Evolutionary conservation across 2,797 vertebrate genomes (phyloP).

Genomic region (Falco peregrinus): DNA sequence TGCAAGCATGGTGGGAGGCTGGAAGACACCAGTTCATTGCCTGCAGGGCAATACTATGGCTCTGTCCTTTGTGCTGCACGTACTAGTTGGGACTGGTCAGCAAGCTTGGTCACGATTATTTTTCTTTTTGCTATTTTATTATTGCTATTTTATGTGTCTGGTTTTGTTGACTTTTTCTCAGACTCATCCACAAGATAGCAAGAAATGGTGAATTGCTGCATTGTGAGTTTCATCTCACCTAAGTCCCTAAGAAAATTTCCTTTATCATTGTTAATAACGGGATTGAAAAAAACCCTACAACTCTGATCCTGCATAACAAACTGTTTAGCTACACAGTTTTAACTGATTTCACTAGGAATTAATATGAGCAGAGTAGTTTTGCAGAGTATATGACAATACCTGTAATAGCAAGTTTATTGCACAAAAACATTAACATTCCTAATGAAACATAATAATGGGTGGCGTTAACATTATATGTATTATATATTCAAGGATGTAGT

Average conservation of each 20-base stretch:
- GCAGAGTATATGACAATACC: not conserved
- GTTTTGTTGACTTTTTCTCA: not conserved
- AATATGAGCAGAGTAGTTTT: not conserved
- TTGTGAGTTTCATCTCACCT: not conserved
- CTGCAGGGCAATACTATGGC: not conserved
- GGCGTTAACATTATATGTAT: not conserved
- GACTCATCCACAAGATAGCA: not conserved
- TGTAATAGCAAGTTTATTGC: not conserved
- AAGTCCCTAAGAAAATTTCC: not conserved
- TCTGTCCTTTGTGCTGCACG: not conserved
- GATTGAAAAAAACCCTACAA: not conserved
- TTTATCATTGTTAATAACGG: not conserved
- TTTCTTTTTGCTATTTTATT: not conserved
- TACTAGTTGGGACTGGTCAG: accelerated
- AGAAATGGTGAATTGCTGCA: not conserved
- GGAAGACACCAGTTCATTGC: not conserved
- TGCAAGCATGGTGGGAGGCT: not conserved
- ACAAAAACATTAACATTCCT: not conserved
- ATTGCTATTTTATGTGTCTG: accelerated
- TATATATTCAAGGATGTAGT: not conserved
- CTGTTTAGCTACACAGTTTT: not conserved
- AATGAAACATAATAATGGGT: not conserved
- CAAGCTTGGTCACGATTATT: not conserved
- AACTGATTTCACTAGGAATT: not conserved
- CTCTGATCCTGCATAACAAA: not conserved